A percentile compares a stretch with the other conserved stretches of the same genome.
Conservation (phyloP, 2,113 vertebrate species). For the Xiphophorus couchianus region DNA sequence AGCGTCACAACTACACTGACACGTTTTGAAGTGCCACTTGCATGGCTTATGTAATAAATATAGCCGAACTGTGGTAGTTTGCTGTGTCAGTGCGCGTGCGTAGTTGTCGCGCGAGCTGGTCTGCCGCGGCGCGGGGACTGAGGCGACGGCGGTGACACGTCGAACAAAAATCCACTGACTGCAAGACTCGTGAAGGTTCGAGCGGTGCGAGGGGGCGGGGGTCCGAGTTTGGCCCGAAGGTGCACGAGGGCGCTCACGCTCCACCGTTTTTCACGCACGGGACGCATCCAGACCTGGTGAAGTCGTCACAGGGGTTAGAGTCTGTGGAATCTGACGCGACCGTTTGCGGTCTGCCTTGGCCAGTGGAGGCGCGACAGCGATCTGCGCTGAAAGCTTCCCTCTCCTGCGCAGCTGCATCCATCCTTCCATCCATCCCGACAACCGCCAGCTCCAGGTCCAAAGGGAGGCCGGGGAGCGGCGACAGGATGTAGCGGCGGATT, state of each 20-base stretch:
- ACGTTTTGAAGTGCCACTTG: slow-evolving; percentile 57
- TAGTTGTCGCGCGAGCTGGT: slow-evolving; percentile 45
- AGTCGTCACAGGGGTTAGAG: slow-evolving; percentile 57
- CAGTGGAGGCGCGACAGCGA: slow-evolving; percentile 7
- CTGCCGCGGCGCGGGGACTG: slow-evolving; percentile 17
- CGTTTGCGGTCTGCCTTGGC: slow-evolving; percentile 2
- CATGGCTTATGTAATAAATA: slow-evolving; percentile 70
- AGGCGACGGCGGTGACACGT: slow-evolving; percentile 52
- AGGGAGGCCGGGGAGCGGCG: slow-evolving; percentile 68
- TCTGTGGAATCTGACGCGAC: slow-evolving; percentile 57
- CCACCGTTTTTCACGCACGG: slow-evolving; percentile 41
- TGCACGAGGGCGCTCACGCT: slow-evolving; percentile 65
- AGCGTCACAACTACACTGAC: slow-evolving; percentile 58
- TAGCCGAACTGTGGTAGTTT: slow-evolving; percentile 1
- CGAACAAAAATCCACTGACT: slow-evolving; percentile 39
- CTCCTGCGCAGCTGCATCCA: slow-evolving; percentile 31
- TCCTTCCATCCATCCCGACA: slow-evolving; percentile 44
- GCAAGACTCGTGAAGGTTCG: slow-evolving; percentile 46
- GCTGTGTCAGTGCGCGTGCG: not conserved
- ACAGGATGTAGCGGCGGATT: slow-evolving; percentile 77
- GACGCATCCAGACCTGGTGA: slow-evolving; percentile 57
- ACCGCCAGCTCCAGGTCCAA: slow-evolving; percentile 54
- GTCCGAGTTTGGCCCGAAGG: slow-evolving; percentile 37
- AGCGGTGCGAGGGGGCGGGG: slow-evolving; percentile 11
- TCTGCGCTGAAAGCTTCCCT: slow-evolving; percentile 45